These are phyloP conservation scores for Merluccius polli DNA, from an alignment of 2,797 vertebrate species.

Conservation along the genomic window DNA sequence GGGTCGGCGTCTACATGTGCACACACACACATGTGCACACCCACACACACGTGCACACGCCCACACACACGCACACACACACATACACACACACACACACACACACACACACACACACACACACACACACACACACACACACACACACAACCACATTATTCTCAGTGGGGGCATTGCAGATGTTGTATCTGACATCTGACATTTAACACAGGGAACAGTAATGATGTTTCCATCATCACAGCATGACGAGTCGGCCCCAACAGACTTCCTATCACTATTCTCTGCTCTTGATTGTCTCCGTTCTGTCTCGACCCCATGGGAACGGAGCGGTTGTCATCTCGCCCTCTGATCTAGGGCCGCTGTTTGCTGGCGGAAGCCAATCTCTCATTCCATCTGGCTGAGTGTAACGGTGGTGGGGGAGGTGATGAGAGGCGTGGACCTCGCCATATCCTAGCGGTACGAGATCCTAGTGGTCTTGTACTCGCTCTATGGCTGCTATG, in stretches of 20 bases:
- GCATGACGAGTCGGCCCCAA: conserved; percentile 45
- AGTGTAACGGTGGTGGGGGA: conserved; percentile 28
- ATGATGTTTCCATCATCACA: conserved; percentile 44
- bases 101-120: background rate
- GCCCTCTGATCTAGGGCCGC: conserved; percentile 67
- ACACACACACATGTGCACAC: conserved; percentile 21
- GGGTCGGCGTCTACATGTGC: too few species aligned
- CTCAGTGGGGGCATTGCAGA: conserved; percentile 12
- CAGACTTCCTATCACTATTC: conserved; percentile 52
- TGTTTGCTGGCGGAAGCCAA: conserved; percentile 42
- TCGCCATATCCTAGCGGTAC: background rate
- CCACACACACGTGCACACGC: too few species aligned
- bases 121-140: background rate
- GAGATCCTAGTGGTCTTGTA: background rate
- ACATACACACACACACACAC: background rate
- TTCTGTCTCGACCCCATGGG: conserved; percentile 49
- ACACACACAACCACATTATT: background rate
- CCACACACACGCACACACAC: too few species aligned
- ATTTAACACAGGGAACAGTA: conserved; percentile 20
- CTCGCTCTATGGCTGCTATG: background rate
- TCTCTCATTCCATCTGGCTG: conserved; percentile 72
- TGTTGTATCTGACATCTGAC: conserved; percentile 32
- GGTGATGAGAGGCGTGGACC: background rate
- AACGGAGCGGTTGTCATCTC: conserved; percentile 61
- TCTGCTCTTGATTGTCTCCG: conserved; percentile 50